phyloP scores from a whole-genome alignment of 1,140 invertebrate species.

The Papilio polyxenes region DNA sequence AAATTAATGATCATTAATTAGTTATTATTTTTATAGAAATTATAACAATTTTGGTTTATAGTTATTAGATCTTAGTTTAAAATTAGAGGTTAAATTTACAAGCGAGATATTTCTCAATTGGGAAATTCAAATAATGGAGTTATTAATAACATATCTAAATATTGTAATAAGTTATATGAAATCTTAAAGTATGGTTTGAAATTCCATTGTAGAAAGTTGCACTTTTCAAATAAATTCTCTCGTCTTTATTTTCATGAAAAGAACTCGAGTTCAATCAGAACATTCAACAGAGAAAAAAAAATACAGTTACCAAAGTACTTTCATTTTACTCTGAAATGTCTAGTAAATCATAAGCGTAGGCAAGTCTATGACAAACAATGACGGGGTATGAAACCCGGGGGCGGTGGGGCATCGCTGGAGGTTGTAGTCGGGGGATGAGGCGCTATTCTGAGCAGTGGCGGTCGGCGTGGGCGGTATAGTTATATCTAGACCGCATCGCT shows the following conservation, averaged over 20 bases:
- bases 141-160: no score
- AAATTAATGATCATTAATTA: no score
- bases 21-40: no score
- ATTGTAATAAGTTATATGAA: no score
- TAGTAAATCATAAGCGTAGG: constrained; percentile 20
- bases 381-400: neutral
- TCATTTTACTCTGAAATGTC: constrained; percentile 16
- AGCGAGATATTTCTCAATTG: no score
- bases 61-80: no score
- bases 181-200: neutral
- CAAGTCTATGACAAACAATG: constrained; percentile 20
- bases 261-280: constrained; percentile 4
- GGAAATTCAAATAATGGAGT: no score
- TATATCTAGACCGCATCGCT: constrained; percentile 19
- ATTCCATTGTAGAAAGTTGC: neutral
- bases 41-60: no score
- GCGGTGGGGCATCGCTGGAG: neutral
- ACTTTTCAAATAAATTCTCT: neutral
- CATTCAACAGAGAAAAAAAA: constrained; percentile 13
- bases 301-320: neutral
- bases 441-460: constrained; percentile 52
- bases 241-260: neutral
- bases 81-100: no score
- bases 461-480: constrained; percentile 43
- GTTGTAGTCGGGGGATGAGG: constrained; percentile 50